Base-by-base conservation (phyloP, 1,140 invertebrate species). In the Philopotamus ludificatus region DNA sequence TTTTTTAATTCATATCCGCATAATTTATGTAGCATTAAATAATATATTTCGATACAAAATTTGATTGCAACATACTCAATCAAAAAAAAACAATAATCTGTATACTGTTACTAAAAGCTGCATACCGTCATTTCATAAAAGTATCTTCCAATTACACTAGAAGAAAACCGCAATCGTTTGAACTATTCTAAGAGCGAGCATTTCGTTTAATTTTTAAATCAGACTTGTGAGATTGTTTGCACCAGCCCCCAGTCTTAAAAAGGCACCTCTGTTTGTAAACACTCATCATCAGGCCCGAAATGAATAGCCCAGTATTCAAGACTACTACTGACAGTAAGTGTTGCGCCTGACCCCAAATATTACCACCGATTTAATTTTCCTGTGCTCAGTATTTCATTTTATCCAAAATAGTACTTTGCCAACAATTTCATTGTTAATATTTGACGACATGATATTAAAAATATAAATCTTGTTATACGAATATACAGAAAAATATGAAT, bases 181-280 rank as follows among this genome's bases (percentile, higher is more conserved):
- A 54, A 65, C 67, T 68, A 65, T 57, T 55, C 67, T 65, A 65
- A 62, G 63, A 65, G 58, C 63, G 67, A 68, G 54, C 63, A 59
- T 63, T 49, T 62, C 68, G 49, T 60, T 58, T 63, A 44, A 66
- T 63, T 70, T 70, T 65, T 67, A 67, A 63, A 67, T 70, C 65
- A 71, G 64, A 68, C 70, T 67, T 66, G 70, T 70, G 67, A 69
- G 70, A 67, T 64, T 64, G 67, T 69, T 69, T 65, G 64, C 70
- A 69, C 65, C 70, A 66, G 64, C 67, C 70, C 70, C 67, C 70
- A 67, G 65, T 67, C 65, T 67, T 70, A 70, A 65, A 70, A 72
- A 72, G 71, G 71, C 71, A 72, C 71, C 71, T 72, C 68, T 70
- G 68, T 71, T 71, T 63, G 59, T 55, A 61, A 65, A 67, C 57